phyloP scores from a whole-genome alignment of 2,888 invertebrate species.

The Chymomyza fuscimana region DNA sequence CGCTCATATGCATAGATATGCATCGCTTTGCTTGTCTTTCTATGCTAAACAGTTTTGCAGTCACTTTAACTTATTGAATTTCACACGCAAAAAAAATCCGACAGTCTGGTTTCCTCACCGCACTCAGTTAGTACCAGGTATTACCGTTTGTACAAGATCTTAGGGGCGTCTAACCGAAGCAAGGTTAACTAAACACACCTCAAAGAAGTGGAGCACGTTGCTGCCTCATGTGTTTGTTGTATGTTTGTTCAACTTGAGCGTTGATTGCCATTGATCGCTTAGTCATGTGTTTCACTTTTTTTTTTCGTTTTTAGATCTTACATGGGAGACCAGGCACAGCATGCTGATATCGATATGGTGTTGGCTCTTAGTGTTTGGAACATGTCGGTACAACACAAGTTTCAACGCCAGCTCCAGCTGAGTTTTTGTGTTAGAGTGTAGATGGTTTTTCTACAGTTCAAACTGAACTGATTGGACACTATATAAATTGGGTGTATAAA shows the following conservation, averaged over 20 bases:
- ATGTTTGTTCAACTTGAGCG: background rate
- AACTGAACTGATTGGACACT: constrained; percentile 1
- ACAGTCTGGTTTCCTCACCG: constrained; percentile 17
- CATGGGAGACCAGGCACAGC: background rate
- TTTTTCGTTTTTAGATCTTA: background rate
- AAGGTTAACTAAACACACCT: constrained; percentile 61
- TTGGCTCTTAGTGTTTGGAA: constrained; percentile 13
- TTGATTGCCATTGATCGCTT: constrained; percentile 41
- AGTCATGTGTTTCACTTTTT: constrained; percentile 38
- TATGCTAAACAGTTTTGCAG: constrained; percentile 38
- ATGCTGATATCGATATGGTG: background rate
- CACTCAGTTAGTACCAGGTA: background rate
- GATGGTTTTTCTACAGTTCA: constrained; percentile 5
- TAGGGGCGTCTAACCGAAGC: constrained; percentile 8
- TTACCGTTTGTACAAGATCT: background rate
- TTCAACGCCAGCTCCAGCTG: constrained; percentile 62
- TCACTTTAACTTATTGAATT: constrained; percentile 62
- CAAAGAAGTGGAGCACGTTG: constrained; percentile 5
- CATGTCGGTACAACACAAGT: constrained; percentile 33
- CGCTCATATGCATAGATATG: constrained; percentile 46
- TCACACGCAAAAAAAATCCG: constrained; percentile 63
- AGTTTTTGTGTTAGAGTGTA: constrained; percentile 40
- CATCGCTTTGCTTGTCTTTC: constrained; percentile 19
- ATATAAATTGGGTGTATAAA: background rate
- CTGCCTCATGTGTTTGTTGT: constrained; percentile 3